phyloP scores from a whole-genome alignment of 2,113 vertebrate genomes.

The Callaeas wilsoni region DNA sequence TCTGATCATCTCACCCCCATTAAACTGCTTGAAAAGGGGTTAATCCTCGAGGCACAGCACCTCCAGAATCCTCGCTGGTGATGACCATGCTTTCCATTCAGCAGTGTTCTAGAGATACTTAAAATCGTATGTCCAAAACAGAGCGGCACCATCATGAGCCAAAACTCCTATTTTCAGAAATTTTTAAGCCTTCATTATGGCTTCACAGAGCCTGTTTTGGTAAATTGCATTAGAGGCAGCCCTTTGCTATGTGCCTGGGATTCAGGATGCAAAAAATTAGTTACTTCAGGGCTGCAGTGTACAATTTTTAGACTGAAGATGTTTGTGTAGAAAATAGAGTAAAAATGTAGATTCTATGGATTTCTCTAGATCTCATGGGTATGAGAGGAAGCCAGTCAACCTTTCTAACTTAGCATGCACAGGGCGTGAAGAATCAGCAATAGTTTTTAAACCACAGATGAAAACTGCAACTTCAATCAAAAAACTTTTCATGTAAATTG shows the following conservation, averaged over 20 bases:
- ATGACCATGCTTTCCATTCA: neutral
- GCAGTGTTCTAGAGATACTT: neutral
- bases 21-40: neutral
- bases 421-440: neutral
- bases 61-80: neutral
- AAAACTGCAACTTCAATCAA: slow-evolving; percentile 4
- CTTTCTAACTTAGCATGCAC: neutral
- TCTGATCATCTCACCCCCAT: neutral
- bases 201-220: neutral
- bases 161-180: neutral
- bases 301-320: neutral
- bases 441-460: neutral
- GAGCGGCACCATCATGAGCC: neutral
- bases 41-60: neutral
- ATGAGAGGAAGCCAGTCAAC: neutral
- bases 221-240: neutral
- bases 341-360: neutral
- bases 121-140: neutral
- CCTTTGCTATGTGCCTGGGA: neutral
- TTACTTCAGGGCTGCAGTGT: neutral
- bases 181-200: neutral
- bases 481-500: neutral
- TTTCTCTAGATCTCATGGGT: neutral
- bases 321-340: neutral
- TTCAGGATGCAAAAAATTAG: neutral